Percentiles rank a stretch among this genome's conserved stretches.
These are phyloP conservation scores for Mystacides longicornis DNA, from an alignment of 2,888 invertebrate genomes.

Conservation along the genomic window DNA sequence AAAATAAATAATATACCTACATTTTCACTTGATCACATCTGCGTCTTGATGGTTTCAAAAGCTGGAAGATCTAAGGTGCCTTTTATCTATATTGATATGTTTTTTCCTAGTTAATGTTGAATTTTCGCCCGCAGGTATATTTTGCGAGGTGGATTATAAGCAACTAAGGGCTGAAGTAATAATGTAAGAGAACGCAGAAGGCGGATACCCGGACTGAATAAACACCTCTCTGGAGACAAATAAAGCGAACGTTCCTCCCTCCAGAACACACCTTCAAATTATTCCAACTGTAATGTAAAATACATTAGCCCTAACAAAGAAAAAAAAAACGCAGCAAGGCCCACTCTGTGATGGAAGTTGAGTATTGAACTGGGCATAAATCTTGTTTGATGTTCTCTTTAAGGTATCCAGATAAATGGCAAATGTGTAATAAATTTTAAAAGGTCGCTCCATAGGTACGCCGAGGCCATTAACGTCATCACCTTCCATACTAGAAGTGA, in stretches of 20 bases:
- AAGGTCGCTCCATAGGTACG: not conserved
- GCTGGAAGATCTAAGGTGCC: too few species aligned
- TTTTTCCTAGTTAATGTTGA: too few species aligned
- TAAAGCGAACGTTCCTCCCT: not conserved
- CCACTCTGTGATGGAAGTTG: not conserved
- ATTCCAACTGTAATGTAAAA: not conserved
- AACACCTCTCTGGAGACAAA: slow-evolving; percentile 1
- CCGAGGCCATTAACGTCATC: not conserved
- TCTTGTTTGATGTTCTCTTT: not conserved
- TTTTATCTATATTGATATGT: too few species aligned
- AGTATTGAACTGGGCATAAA: not conserved
- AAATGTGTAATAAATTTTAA: not conserved
- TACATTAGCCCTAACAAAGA: not conserved
- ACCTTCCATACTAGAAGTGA: not conserved
- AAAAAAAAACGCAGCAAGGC: too few species aligned
- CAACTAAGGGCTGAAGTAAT: too few species aligned
- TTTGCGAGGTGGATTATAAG: not conserved
- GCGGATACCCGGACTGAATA: not conserved
- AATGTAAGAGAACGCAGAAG: too few species aligned
- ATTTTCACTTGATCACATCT: too few species aligned
- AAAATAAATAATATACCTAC: too few species aligned
- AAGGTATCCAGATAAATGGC: slow-evolving; percentile 1
- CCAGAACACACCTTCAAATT: not conserved
- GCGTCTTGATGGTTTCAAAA: too few species aligned
- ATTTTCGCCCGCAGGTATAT: not conserved